phyloP scores from a whole-genome alignment of 2,797 vertebrate genomes.

The Ptychobarbus kaznakovi region DNA sequence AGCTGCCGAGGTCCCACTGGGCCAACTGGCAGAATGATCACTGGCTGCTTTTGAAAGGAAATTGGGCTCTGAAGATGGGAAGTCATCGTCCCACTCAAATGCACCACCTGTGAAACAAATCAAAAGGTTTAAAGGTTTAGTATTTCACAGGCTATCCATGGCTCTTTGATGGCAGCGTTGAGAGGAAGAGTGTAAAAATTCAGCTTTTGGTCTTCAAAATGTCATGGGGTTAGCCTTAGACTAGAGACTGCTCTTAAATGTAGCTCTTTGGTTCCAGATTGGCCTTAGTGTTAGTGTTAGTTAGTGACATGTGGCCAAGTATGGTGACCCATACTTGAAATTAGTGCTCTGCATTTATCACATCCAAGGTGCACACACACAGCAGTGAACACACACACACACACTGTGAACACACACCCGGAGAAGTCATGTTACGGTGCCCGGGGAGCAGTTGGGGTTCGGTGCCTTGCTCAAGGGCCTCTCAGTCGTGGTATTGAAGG shows the following conservation, averaged over 20 bases:
- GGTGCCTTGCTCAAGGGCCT: no score
- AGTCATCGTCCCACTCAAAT: conserved; percentile 99
- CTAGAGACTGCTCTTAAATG: background rate
- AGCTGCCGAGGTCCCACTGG: conserved; percentile 65
- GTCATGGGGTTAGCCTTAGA: background rate
- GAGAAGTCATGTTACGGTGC: no score
- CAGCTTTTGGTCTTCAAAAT: background rate
- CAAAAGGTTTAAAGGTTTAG: background rate
- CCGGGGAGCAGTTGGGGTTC: no score
- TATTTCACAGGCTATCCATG: background rate
- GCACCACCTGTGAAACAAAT: conserved; percentile 83
- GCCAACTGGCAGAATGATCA: conserved; percentile 75
- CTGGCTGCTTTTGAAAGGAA: conserved; percentile 84
- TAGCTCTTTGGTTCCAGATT: background rate
- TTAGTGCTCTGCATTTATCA: no score
- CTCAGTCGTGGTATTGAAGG: no score
- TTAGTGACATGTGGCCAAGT: no score
- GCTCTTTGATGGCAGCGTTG: background rate
- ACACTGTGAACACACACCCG: no score
- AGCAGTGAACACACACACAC: no score
- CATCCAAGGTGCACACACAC: no score
- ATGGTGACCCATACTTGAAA: no score
- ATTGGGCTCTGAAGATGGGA: conserved; percentile 83
- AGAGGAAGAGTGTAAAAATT: background rate
- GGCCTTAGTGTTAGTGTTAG: no score